Evolutionary conservation across 2,113 vertebrate genomes (phyloP).

Genomic region (Rhegmatorhina hoffmannsi): DNA sequence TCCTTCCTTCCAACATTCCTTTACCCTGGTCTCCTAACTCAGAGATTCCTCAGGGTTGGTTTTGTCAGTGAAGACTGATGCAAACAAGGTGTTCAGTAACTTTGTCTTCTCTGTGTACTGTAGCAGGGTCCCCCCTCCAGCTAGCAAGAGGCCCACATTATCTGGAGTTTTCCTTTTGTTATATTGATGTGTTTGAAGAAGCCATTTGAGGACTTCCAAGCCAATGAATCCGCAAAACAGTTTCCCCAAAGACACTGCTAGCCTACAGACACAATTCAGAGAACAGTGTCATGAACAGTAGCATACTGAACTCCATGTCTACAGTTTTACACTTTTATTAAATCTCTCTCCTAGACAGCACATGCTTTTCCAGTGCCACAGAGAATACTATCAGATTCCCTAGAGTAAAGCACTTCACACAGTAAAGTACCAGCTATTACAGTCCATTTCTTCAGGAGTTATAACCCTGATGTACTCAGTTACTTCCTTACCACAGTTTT

Average conservation of each 20-base stretch:
- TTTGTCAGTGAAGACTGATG: background rate
- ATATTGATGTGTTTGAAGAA: background rate
- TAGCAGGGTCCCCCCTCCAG: background rate
- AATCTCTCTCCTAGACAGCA: background rate
- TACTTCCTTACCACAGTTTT: background rate
- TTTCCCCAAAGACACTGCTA: background rate
- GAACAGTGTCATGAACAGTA: rapidly evolving
- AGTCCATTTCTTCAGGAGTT: background rate
- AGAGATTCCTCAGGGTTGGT: background rate
- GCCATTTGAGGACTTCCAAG: background rate
- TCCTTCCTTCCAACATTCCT: background rate
- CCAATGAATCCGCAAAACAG: background rate
- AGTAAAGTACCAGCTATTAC: background rate
- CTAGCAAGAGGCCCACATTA: background rate
- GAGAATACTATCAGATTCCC: background rate
- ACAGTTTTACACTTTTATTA: background rate
- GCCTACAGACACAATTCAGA: background rate
- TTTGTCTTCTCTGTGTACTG: background rate
- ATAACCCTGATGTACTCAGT: background rate
- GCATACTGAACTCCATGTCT: background rate
- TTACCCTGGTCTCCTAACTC: background rate
- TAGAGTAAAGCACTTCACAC: background rate
- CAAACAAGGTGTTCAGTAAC: background rate
- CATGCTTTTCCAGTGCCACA: background rate
- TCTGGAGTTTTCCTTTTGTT: background rate